Evolutionary conservation across 2,888 invertebrate species (phyloP), one percentile per base, ranked within the genome.

Genomic region (Formica aserva): DNA sequence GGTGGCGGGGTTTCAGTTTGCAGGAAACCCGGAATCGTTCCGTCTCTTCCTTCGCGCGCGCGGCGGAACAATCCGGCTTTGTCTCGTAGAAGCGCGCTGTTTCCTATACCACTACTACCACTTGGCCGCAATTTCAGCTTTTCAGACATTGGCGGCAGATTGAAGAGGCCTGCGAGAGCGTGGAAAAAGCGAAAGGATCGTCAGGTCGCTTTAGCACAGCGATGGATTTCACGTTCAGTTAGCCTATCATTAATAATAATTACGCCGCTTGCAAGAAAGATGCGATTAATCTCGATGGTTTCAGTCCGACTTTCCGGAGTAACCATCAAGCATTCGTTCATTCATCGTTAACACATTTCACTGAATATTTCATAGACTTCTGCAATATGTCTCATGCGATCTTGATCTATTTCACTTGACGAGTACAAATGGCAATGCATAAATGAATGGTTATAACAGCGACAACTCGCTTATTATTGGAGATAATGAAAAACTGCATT

Each of bases 71-170:
- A 83, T 72, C 67, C 55, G 74, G 81, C 85, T 81, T 88, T 86
- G 80, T 80, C 72, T 82, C 85, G 52, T 72, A 65, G 67, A 85
- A 88, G 80, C 71, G 77, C 52, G 65, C 52, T 38, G 77, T 22
- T 71, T 80, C 57, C 87, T 69, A 57, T 41, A 60, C 22, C 13
- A 45, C 45, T n/a, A 63, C 63, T 63, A 81, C 85, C 82, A 72
- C 87, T 77, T 74, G 76, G 29, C 63, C 77, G 63, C 83, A 82
- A 83, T 83, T 87, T 84, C 76, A 71, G 74, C 52, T 71, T 85
- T 86, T 78, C 72, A 83, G 72, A 72, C 45, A 55, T 83, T 71
- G 66, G 57, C 41, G 63, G 69, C 83, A 67, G 65, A 76, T 69
- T 76, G 65, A 72, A 83, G 57, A 60, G 52, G 60, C 45, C 74